Conservation (phyloP, 1,140 invertebrate species). For the Calliopsis andreniformis region DNA sequence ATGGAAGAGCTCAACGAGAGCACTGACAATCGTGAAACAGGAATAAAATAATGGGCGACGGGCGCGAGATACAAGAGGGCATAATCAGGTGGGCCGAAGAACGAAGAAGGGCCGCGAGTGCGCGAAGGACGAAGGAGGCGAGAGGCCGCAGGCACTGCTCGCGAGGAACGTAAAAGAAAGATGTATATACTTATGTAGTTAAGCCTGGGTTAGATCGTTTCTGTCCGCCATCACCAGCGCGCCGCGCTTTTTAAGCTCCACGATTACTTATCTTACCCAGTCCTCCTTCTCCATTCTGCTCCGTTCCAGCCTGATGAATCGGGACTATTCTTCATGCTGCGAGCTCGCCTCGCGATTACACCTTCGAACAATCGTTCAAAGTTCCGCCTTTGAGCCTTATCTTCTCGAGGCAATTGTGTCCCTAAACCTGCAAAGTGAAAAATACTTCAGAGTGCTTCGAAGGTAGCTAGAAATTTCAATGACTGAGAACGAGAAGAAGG, state of each 20-base stretch:
- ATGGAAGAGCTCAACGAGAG: not conserved
- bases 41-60: not conserved
- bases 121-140: conserved; percentile 42
- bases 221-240: conserved; percentile 66
- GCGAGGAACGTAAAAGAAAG: conserved; percentile 75
- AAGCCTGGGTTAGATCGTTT: conserved; percentile 72
- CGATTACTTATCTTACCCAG: conserved; percentile 45
- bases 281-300: conserved; percentile 31
- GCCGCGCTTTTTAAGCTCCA: conserved; percentile 50
- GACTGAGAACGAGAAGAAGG: no score
- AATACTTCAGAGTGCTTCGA: no score
- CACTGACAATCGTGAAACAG: not conserved
- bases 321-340: conserved; percentile 14
- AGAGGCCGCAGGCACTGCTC: conserved; percentile 61
- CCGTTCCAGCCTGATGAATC: conserved; percentile 31
- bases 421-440: no score
- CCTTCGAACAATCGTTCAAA: conserved; percentile 3
- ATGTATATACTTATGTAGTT: conserved; percentile 76
- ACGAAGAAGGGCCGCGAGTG: conserved; percentile 25
- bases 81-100: conserved; percentile 51
- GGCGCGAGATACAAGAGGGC: conserved; percentile 40
- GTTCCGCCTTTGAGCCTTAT: no score
- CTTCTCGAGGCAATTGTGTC: no score
- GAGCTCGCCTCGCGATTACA: conserved; percentile 9
- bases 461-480: no score